Base-by-base conservation (phyloP, 1,140 invertebrate species). In the Macrosteles quadrilineatus region DNA sequence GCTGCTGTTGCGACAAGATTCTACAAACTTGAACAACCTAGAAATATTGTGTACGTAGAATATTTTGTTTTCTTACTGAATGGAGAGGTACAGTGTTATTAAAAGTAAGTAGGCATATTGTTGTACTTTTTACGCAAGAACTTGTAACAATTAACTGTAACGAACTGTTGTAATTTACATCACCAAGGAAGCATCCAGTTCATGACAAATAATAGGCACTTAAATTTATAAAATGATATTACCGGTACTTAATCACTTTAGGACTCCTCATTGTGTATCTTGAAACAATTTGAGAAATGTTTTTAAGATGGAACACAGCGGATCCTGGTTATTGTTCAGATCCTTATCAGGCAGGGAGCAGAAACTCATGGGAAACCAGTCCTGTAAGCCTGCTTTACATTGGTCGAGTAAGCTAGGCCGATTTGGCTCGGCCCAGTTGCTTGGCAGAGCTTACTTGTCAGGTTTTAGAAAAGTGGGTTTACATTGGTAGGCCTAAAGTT, bases 1-100 rank as follows among this genome's bases (percentile, higher is more conserved):
- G 72, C 88, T 69, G 90, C 88, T 47, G 78, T 96, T 62, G 77
- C 83, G 6, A 95, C 93, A 31, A 84, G 95, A 73, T 86, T 96
- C 77, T 95, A 95, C 81, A 87, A 87, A 75, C 81, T 98, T 36
- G 88, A 93, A 74, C 87, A 94, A 78, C 95, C 96, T 3, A 84
- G 84, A 53, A 89, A 91, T 83, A 92, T 97, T 77, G 95, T 98
- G 94, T 97, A 88, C 90, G 93, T 88, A 69, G 45, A 73, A 72
- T 71, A 71, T 21, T 70, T 25, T 63, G 21, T 45, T 19, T 25
- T 57, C 19, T 47, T 67, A 53, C 53, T 68, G 71, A 67, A 19
- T 68, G 30, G 32, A 19, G 4, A 55, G 6, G 19, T 55, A 11
- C 19, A 55, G 17, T 19, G 19, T 55, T 19, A 6, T 6, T 55